Evolutionary conservation across 2,888 invertebrate species (phyloP), one percentile per base, ranked within the genome.

Genomic region (Noctua janthe): DNA sequence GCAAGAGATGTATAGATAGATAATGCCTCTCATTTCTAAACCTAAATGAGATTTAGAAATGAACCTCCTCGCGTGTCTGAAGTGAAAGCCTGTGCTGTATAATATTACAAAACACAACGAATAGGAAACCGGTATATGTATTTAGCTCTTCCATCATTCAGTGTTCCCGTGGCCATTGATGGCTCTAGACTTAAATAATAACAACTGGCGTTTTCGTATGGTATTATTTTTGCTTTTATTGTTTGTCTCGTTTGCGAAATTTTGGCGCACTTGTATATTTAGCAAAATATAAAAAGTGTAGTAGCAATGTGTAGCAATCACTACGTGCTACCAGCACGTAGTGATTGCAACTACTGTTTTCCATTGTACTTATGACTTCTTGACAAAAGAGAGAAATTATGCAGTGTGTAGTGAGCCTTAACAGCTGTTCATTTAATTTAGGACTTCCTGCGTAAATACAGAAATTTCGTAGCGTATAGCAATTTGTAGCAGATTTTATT

Each of bases 31-130:
- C 11, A 54, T 54, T 62, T 17, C 6, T 64, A n/a, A 54, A 81
- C n/a, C 5, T 54, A 56, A 81, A 66, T 73, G 39, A 74, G 47
- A 23, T 73, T 81, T 82, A 56, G 39, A 47, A 54, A 66, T 56
- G 23, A 56, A 66, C 35, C 54, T 39, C 54, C 54, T 49, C 39
- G 23, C 17, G 35, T n/a, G 23, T 51, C 56, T 35, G 43, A 59
- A 69, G 83, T 67, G 67, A 80, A 80, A 74, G 64, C n/a, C 49
- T 70, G n/a, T 54, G 20, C 6, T 49, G 39, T 78, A 23, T 49
- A n/a, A 47, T 62, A 43, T 47, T 39, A 64, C 56, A 56, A 66
- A 76, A 49, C 7, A 64, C 23, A 62, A 23, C 54, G 17, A 76
- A 29, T 39, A 29, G n/a, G n/a, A 49, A 66, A 71, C 43, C 35